Conservation (phyloP, 1,140 invertebrate species). For the Aphelenchoides besseyi region DNA sequence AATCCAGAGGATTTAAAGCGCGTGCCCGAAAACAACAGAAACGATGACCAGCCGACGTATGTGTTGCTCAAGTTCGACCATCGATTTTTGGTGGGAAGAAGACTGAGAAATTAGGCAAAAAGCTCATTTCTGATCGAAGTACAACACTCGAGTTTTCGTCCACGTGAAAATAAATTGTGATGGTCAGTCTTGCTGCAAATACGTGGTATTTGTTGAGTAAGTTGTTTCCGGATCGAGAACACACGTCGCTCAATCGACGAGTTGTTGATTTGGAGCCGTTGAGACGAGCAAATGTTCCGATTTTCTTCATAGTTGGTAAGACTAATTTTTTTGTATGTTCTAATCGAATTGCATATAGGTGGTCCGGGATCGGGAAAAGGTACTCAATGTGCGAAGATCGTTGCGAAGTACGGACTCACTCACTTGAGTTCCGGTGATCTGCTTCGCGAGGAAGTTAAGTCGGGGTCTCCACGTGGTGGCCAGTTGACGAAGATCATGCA, state of each 20-base stretch:
- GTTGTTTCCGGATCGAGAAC: background rate
- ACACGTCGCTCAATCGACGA: background rate
- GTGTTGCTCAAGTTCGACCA: no score
- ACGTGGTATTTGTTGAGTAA: background rate
- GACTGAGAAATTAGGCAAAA: no score
- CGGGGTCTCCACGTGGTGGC: conserved; percentile 78
- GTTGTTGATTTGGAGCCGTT: conserved; percentile 57
- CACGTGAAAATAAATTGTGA: background rate
- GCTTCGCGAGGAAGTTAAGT: conserved; percentile 78
- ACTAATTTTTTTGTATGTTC: conserved; percentile 1
- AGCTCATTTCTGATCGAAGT: no score
- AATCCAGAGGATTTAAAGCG: no score
- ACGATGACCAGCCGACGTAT: no score
- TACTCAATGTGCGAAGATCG: conserved; percentile 87
- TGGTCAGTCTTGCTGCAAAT: background rate
- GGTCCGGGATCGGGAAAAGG: conserved; percentile 97
- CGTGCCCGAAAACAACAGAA: no score
- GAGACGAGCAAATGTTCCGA: conserved; percentile 63
- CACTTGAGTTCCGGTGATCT: conserved; percentile 98
- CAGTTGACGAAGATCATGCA: conserved; percentile 80
- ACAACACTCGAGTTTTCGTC: background rate
- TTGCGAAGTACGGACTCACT: conserved; percentile 81
- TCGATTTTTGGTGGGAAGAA: no score
- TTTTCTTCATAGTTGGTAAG: conserved; percentile 66
- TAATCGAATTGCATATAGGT: conserved; percentile 31